A percentile compares a stretch with the other conserved stretches of the same genome.
phyloP scores from a whole-genome alignment of 2,797 vertebrate species.

The Chaunax sp. region DNA sequence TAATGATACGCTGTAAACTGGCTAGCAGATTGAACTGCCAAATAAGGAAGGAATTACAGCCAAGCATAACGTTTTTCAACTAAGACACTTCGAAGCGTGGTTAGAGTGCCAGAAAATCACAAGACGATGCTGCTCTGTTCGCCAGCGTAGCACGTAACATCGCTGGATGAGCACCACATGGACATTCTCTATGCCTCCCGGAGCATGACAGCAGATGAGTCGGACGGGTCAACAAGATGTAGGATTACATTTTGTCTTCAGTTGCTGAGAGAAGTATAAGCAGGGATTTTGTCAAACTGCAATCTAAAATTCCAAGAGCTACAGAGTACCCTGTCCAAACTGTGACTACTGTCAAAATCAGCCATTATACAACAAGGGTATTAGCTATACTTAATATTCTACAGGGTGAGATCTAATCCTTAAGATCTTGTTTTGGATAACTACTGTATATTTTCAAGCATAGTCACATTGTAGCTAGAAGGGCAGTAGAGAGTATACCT shows the following conservation, averaged over 20 bases:
- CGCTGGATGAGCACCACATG: slow-evolving; percentile 31
- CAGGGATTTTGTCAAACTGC: slow-evolving; percentile 5
- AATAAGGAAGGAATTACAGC: slow-evolving; percentile 50
- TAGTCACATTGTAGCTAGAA: no score
- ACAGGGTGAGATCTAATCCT: neutral
- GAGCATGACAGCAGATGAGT: slow-evolving; percentile 55
- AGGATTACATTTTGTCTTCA: slow-evolving; percentile 25
- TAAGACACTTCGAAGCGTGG: slow-evolving; percentile 30
- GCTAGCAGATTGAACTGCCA: slow-evolving; percentile 14
- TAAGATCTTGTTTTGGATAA: no score
- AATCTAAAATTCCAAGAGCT: neutral
- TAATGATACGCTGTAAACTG: slow-evolving; percentile 22
- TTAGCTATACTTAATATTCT: no score
- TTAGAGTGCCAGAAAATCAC: slow-evolving; percentile 51
- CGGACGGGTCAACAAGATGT: slow-evolving; percentile 6
- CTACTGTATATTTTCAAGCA: no score
- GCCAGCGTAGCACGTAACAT: slow-evolving; percentile 55
- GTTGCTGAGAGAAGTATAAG: neutral
- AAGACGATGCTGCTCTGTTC: slow-evolving; percentile 40
- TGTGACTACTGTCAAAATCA: neutral
- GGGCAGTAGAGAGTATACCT: no score
- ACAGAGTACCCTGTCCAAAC: neutral
- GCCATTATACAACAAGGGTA: no score
- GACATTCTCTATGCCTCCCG: slow-evolving; percentile 54
- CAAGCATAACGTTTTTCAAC: slow-evolving; percentile 44